Base-by-base conservation (phyloP, 2,113 vertebrate genomes). In the Chelonoidis abingdonii region DNA sequence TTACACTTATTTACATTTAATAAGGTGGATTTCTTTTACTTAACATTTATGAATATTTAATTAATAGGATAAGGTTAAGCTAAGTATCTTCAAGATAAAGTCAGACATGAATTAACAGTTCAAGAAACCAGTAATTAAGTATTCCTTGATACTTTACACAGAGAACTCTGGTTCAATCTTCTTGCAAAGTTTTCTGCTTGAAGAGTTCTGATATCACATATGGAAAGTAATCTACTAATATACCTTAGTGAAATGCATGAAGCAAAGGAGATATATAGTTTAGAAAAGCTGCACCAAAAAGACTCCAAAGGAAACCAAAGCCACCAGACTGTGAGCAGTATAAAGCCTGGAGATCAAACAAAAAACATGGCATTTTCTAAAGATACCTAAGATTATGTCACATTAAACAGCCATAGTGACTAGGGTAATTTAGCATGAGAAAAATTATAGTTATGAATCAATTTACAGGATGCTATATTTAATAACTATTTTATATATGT, bases 381-480 rank as follows among this genome's bases (percentile, higher is more conserved):
- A 93, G 44, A 1, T 4, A 4, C 13, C 11, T 9, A 86, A 89
- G 88, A 49, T 10, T n/a, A 4, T 10, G 56, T 25, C 83, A n/a
- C 35, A 50, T 50, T 27, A 90, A 79, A 54, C 31, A 84, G 38
- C 21, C 38, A 84, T 29, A 56, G 17, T 62, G 59, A 79, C 44
- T 50, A 84, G 29, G 62, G 16, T 31, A 69, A 65, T 11, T 12
- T 82, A 11, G 10, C 25, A 69, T 19, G 35, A 69, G 65, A 38
- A 38, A 72, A 17, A 87, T 38, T 84, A 13, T 2, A 3, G 13
- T 69, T 76, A 83, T 50, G 53, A 72, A 82, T 25, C 41, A 44
- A 91, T 50, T 53, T 84, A 78, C 4, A 84, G 78, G 83, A 83
- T 31, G 10, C 35, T 81, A 85, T 76, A 83, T 92, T 93, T 79